These are phyloP conservation scores for Lucifuga dentata DNA, from an alignment of 2,113 vertebrate species.

Conservation along the genomic window DNA sequence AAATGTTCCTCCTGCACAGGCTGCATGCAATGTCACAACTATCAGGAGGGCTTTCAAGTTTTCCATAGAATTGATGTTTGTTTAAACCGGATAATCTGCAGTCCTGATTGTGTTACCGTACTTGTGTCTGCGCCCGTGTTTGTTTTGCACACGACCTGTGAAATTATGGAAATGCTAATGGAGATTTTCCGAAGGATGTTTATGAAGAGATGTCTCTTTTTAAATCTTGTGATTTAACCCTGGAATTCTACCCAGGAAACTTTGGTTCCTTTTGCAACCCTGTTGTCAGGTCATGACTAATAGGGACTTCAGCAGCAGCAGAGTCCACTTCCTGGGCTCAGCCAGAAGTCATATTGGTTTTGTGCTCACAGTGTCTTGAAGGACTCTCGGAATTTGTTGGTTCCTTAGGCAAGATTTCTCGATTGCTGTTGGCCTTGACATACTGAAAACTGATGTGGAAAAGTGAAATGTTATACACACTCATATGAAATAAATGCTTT, in stretches of 20 bases:
- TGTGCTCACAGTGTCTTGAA: conserved; percentile 51
- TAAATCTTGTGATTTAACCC: conserved; percentile 40
- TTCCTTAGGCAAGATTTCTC: no score
- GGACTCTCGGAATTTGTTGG: conserved; percentile 28
- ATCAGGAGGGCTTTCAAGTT: conserved; percentile 34
- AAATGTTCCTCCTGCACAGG: conserved; percentile 61
- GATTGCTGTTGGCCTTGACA: no score
- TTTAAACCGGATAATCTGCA: conserved; percentile 41
- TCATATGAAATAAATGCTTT: no score
- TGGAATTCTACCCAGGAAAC: conserved; percentile 42
- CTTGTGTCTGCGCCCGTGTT: conserved; percentile 46
- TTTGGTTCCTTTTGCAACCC: conserved; percentile 20
- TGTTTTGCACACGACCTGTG: conserved; percentile 62
- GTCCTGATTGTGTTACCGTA: conserved; percentile 50
- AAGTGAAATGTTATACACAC: no score
- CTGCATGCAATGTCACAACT: conserved; percentile 40
- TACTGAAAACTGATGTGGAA: no score
- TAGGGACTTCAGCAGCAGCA: conserved; percentile 43
- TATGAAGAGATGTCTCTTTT: conserved; percentile 21
- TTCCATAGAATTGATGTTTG: conserved; percentile 27
- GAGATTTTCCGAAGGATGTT: conserved; percentile 27
- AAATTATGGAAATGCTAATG: conserved; percentile 67
- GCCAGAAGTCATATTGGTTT: conserved; percentile 19
- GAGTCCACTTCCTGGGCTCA: conserved; percentile 17
- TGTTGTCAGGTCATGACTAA: conserved; percentile 60